Percentiles rank a stretch among this genome's conserved stretches.
phyloP scores from a whole-genome alignment of 2,797 vertebrate species.

The Artibeus jamaicensis region DNA sequence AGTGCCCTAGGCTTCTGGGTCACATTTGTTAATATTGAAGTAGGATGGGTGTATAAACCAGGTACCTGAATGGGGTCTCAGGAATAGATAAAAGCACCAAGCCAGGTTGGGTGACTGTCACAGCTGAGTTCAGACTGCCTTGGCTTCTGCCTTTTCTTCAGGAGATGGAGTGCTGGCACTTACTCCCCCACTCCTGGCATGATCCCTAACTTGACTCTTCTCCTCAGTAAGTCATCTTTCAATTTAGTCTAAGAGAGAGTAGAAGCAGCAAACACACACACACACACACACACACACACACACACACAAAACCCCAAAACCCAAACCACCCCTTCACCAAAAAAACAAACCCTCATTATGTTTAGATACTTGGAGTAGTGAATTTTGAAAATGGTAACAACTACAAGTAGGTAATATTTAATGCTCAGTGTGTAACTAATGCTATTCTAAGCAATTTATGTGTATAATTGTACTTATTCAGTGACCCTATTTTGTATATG shows the following conservation, averaged over 20 bases:
- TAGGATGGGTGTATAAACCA: accelerated
- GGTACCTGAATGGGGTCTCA: neutral
- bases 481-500: neutral
- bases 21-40: neutral
- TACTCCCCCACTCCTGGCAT: neutral
- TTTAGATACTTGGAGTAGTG: neutral
- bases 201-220: neutral
- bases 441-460: neutral
- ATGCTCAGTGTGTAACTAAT: neutral
- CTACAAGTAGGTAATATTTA: neutral
- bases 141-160: neutral
- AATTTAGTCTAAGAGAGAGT: neutral
- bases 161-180: accelerated
- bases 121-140: neutral
- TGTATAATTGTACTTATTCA: neutral
- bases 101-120: neutral
- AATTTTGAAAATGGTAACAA: neutral
- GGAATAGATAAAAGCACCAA: neutral
- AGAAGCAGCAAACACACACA: no score
- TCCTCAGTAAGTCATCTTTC: neutral
- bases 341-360: neutral
- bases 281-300: no score
- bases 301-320: no score
- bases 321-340: no score
- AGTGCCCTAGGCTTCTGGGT: neutral